These are phyloP conservation scores for Pithecia hirsuta DNA, from an alignment of 2,797 vertebrate genomes.

Conservation along the genomic window DNA sequence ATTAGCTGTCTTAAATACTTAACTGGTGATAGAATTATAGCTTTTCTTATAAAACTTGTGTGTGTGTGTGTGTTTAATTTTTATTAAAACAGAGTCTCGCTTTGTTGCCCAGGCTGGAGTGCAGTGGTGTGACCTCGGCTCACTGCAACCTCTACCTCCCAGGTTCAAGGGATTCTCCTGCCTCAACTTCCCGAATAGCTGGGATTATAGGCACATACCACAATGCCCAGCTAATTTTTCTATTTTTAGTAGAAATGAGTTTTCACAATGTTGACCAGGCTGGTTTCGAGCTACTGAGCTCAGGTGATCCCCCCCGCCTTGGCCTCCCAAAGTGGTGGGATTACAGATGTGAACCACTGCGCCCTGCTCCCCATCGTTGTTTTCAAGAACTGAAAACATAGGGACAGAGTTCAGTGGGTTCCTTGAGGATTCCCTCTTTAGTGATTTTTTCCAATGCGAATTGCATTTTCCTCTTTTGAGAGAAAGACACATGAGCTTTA, in stretches of 20 bases:
- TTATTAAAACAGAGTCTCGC: not conserved
- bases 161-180: not conserved
- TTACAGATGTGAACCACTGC: not conserved
- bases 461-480: not conserved
- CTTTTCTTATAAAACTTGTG: not conserved
- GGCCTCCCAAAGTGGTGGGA: not conserved
- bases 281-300: not conserved
- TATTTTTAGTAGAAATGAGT: not conserved
- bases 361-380: not conserved
- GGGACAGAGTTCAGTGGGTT: not conserved
- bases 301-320: not conserved
- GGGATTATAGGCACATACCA: not conserved
- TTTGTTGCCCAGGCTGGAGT: not conserved
- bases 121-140: not conserved
- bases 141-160: not conserved
- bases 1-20: not conserved
- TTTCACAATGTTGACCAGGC: not conserved
- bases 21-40: not conserved
- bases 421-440: not conserved
- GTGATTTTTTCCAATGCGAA: not conserved
- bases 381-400: not conserved
- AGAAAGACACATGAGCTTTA: not conserved
- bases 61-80: not conserved
- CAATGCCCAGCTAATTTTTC: not conserved
- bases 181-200: not conserved